A percentile compares a stretch with the other conserved stretches of the same genome.
Evolutionary conservation across 2,797 vertebrate genomes (phyloP).

Genomic region (Telmatherina bonti): DNA sequence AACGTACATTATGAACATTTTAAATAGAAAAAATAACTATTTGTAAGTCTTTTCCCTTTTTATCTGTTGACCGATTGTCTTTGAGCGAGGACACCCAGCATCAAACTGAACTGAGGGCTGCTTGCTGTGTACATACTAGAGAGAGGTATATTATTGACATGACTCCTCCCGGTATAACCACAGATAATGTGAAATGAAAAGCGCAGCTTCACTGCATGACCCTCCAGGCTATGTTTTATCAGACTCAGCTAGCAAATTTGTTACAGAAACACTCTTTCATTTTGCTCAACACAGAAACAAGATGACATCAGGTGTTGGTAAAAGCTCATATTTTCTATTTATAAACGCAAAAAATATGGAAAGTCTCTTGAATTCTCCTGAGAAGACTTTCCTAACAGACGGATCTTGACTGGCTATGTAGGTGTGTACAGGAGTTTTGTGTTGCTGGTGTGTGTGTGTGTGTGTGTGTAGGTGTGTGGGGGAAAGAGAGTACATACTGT

Average conservation of each 20-base stretch:
- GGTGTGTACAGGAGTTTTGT: conserved; percentile 17
- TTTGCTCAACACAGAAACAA: conserved; percentile 31
- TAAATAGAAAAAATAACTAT: not conserved
- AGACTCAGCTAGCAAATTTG: not conserved
- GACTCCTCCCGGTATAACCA: conserved; percentile 21
- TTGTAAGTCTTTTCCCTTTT: not conserved
- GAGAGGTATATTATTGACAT: conserved; percentile 9
- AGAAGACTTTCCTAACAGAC: conserved; percentile 47
- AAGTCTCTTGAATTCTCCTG: conserved; percentile 30
- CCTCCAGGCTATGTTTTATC: conserved; percentile 32
- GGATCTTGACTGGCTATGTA: conserved; percentile 47
- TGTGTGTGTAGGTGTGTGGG: conserved; percentile 33
- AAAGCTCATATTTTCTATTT: conserved; percentile 37
- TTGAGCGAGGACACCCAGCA: not conserved
- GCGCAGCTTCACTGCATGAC: conserved; percentile 8
- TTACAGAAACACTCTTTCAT: conserved; percentile 19
- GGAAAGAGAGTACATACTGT: conserved; percentile 42
- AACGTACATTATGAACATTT: too few species aligned
- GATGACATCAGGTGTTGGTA: conserved; percentile 19
- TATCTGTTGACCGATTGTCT: not conserved
- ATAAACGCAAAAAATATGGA: conserved; percentile 2
- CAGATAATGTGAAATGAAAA: conserved; percentile 24
- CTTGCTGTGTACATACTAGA: not conserved
- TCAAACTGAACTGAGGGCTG: not conserved
- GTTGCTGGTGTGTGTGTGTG: conserved; percentile 27